Base-by-base conservation (phyloP, 2,797 vertebrate species). In the Sardinella longiceps region DNA sequence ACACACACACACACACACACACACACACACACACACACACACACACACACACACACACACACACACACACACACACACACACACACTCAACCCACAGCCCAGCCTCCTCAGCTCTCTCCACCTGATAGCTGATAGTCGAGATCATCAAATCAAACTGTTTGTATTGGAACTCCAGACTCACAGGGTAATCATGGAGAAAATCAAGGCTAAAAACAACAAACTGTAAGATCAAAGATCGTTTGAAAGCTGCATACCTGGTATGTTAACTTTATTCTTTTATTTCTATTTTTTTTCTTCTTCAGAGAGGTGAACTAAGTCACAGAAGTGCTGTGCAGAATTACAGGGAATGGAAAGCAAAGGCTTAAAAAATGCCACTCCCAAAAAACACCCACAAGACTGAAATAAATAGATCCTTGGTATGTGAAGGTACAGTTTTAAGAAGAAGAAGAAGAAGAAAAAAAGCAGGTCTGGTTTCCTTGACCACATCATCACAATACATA, bases 401-500 rank as follows among this genome's bases (percentile, higher is more conserved):
- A 88, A 86, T 56, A 58, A 80, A 93, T 91, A 90, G 91, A 94
- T 91, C 90, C 93, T 89, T 91, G 93, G 91, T 91, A 94, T 93
- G 93, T 92, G 93, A 97, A 97, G 96, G 96, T 97, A 96, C 94
- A 96, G 92, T 91, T 92, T n/a, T n/a, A 7, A 70, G 50, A n/a
- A n/a, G n/a, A n/a, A n/a, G n/a, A n/a, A 45, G 45, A 63, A 28
- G 33, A 3, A 30, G 30, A 63, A 63, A 25, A 60, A n/a, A 33
- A 93, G 94, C 95, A 95, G 94, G 93, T 94, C 95, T 95, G 95
- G 94, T 95, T 94, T 94, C 92, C 92, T 94, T 94, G 96, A 97
- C 97, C 97, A 93, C 97, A 96, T 95, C 94, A 94, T 97, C 96
- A 94, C 96, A 96, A 95, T 95, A 94, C 96, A 95, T 90, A 91